phyloP scores from a whole-genome alignment of 2,113 vertebrate genomes.

The Lucifuga dentata region DNA sequence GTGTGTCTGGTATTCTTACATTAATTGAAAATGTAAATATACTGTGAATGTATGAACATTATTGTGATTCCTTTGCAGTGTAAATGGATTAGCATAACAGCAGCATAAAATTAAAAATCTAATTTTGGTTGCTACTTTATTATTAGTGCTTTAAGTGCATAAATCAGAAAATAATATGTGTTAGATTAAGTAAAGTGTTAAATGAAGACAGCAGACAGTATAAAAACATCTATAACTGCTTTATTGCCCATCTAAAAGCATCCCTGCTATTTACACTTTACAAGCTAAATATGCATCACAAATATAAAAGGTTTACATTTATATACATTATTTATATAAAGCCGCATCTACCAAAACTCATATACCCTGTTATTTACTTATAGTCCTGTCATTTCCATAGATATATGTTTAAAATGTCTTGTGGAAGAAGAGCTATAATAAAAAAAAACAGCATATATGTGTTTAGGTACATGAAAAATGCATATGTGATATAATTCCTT shows the following conservation, averaged over 20 bases:
- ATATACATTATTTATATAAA: slow-evolving; percentile 83
- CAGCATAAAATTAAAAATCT: no score
- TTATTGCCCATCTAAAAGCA: slow-evolving; percentile 85
- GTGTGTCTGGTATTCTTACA: not conserved
- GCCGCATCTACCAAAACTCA: slow-evolving; percentile 63
- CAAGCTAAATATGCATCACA: slow-evolving; percentile 81
- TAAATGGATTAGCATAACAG: no score
- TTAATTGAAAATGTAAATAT: no score
- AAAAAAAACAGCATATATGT: slow-evolving; percentile 47
- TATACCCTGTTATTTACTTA: slow-evolving; percentile 51
- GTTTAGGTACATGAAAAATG: slow-evolving; percentile 30
- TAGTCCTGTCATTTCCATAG: slow-evolving; percentile 44
- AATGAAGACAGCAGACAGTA: slow-evolving; percentile 57
- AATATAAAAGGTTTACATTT: slow-evolving; percentile 82
- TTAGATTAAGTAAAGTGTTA: no score
- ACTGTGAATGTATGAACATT: no score
- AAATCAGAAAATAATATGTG: no score
- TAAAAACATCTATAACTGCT: slow-evolving; percentile 84
- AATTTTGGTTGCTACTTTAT: no score
- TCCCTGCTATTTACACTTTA: slow-evolving; percentile 86
- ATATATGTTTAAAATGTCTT: slow-evolving; percentile 17
- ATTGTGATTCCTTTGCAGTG: no score
- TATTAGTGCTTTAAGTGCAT: not conserved
- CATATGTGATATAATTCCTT: slow-evolving; percentile 21
- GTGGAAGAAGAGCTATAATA: slow-evolving; percentile 42